Evolutionary conservation across 2,113 vertebrate species (phyloP).

Genomic region (Regulus satrapa): DNA sequence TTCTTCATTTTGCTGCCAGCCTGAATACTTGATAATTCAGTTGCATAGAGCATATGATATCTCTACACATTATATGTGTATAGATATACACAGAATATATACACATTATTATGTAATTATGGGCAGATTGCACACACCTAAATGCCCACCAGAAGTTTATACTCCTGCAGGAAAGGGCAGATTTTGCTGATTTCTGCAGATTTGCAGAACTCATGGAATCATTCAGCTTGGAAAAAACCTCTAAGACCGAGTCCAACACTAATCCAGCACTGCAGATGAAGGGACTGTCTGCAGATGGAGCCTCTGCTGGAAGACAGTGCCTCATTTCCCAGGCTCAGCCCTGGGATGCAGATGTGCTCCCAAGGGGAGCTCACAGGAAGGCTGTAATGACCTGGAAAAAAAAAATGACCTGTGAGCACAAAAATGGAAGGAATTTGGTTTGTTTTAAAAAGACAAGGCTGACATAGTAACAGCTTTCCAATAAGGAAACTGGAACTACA

Average conservation of each 20-base stretch:
- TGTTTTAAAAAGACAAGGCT: neutral
- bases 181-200: neutral
- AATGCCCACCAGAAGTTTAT: neutral
- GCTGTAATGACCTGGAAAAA: neutral
- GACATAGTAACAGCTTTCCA: neutral
- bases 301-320: fast-evolving
- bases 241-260: neutral
- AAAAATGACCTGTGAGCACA: neutral
- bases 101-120: neutral
- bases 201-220: neutral
- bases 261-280: neutral
- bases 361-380: neutral
- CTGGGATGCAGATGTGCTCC: neutral
- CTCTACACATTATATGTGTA: too few relatives aligned
- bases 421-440: neutral
- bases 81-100: neutral
- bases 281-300: neutral
- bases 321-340: neutral
- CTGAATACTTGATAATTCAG: neutral
- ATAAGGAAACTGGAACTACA: fast-evolving
- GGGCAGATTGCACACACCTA: neutral
- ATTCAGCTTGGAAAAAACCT: neutral
- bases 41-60: neutral
- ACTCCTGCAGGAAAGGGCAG: neutral
- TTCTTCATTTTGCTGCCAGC: neutral